Evolutionary conservation across 2,797 vertebrate genomes (phyloP).

Genomic region (Geotria australis): DNA sequence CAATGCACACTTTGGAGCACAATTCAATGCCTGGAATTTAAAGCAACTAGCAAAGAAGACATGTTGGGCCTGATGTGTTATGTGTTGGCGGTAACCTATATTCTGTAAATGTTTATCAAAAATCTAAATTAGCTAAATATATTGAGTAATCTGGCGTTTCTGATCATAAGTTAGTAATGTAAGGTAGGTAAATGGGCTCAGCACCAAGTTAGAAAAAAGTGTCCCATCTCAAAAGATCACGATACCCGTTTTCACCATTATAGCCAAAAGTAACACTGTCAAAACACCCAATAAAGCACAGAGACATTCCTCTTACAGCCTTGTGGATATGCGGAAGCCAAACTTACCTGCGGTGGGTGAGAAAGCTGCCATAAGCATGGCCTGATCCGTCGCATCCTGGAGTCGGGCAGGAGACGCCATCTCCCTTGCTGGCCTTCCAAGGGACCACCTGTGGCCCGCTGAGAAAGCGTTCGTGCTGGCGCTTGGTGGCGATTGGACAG

Average conservation of each 20-base stretch:
- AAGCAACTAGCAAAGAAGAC: no score
- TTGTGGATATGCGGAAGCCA: not conserved
- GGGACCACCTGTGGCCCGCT: slow-evolving; percentile 81
- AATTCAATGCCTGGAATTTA: no score
- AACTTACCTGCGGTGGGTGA: slow-evolving; percentile 86
- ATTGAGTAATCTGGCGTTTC: no score
- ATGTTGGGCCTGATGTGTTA: no score
- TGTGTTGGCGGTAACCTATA: no score
- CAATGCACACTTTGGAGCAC: no score
- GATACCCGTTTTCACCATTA: rapidly evolving
- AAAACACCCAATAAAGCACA: slow-evolving; percentile 1
- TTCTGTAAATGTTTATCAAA: no score
- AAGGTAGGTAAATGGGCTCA: no score
- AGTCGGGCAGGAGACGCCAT: slow-evolving; percentile 91
- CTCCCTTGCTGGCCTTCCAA: slow-evolving; percentile 92
- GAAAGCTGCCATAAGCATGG: slow-evolving; percentile 89
- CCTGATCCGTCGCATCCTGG: slow-evolving; percentile 88
- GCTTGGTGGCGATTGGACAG: slow-evolving; percentile 76
- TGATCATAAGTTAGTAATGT: no score
- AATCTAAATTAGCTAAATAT: no score
- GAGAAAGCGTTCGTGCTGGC: slow-evolving; percentile 84
- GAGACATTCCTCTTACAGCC: not conserved
- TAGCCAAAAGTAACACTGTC: slow-evolving; percentile 4
- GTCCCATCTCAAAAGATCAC: no score
- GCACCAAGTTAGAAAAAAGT: no score